Evolutionary conservation across 2,888 invertebrate genomes (phyloP).

Genomic region (Troilus luridus): DNA sequence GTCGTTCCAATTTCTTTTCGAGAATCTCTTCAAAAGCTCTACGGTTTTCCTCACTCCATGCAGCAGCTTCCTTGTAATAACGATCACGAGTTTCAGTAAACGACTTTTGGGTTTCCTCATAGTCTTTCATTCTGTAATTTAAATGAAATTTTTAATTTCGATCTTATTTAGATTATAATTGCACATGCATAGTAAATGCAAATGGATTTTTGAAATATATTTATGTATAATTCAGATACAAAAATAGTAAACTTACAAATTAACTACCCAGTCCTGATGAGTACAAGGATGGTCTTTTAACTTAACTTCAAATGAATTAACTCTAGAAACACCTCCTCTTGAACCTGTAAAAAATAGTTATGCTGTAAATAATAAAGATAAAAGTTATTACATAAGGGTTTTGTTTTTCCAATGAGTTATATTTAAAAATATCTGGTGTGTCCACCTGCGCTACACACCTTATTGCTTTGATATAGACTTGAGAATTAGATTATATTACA

Average conservation of each 20-base stretch:
- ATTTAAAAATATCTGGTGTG: too few relatives aligned
- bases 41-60: constrained; percentile 68
- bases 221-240: too few relatives aligned
- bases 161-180: background rate
- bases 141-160: constrained; percentile 61
- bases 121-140: constrained; percentile 67
- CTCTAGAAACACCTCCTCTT: constrained; percentile 65
- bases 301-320: constrained; percentile 75
- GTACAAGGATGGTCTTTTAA: constrained; percentile 72
- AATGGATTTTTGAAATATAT: too few relatives aligned
- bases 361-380: background rate
- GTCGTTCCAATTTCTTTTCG: constrained; percentile 69
- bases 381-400: background rate
- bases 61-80: constrained; percentile 67
- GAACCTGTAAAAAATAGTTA: background rate
- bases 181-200: background rate
- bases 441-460: too few relatives aligned
- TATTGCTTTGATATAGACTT: too few relatives aligned
- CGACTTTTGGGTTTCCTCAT: constrained; percentile 68
- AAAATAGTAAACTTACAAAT: constrained; percentile 69
- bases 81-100: constrained; percentile 69
- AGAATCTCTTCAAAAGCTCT: constrained; percentile 68
- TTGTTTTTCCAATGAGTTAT: too few relatives aligned
- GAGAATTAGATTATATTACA: too few relatives aligned
- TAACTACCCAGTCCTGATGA: constrained; percentile 73